Percentiles rank a stretch among this genome's conserved stretches.
Conservation (phyloP, 2,797 vertebrate species). For the Phalloptychus januarius region DNA sequence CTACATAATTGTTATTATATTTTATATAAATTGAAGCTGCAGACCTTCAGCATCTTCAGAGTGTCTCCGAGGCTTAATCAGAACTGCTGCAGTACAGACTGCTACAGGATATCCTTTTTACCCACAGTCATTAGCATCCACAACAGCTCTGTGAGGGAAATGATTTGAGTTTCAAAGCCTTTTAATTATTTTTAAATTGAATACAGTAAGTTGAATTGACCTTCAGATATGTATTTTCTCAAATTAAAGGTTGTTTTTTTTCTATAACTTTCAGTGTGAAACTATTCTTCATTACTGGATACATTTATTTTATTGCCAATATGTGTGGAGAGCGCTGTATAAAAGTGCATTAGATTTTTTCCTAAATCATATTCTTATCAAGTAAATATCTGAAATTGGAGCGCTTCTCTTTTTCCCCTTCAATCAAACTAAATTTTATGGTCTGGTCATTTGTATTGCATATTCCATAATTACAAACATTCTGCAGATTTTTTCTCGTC, state of each 20-base stretch:
- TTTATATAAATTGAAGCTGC: background rate
- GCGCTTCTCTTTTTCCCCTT: background rate
- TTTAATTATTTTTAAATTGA: background rate
- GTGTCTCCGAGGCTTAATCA: background rate
- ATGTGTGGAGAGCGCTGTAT: background rate
- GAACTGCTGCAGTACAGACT: background rate
- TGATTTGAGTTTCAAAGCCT: background rate
- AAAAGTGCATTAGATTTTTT: background rate
- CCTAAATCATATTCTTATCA: background rate
- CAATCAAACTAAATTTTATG: slow-evolving; percentile 4
- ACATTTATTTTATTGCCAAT: background rate
- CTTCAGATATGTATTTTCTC: background rate
- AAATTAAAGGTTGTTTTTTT: background rate
- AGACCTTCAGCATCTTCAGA: background rate
- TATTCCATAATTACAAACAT: slow-evolving; percentile 4
- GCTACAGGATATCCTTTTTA: background rate
- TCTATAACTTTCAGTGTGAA: background rate
- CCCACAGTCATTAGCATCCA: background rate
- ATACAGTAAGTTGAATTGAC: background rate
- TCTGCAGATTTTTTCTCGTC: background rate
- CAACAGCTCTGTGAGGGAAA: background rate
- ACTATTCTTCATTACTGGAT: background rate
- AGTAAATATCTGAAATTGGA: background rate
- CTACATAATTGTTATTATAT: no score
- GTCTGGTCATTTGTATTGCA: background rate